Percentiles rank a stretch among this genome's conserved stretches.
phyloP scores from a whole-genome alignment of 2,797 vertebrate species.

The Onychomys torridus region DNA sequence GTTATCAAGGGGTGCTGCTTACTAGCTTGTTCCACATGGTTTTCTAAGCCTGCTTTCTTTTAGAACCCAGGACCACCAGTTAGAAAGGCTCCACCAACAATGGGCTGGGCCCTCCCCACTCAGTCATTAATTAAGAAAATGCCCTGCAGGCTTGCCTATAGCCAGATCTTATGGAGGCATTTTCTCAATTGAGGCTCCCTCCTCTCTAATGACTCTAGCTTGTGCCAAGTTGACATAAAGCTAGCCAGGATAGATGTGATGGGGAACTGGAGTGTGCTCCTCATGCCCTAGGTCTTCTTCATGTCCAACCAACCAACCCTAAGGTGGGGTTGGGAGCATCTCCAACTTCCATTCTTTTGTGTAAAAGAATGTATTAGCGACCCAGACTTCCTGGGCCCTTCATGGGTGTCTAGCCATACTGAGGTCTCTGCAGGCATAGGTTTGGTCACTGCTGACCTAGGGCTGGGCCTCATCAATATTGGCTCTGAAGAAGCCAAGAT shows the following conservation, averaged over 20 bases:
- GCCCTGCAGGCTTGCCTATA: not conserved
- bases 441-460: accelerated
- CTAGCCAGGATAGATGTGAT: not conserved
- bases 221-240: not conserved
- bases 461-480: not conserved
- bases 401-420: accelerated
- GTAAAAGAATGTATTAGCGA: accelerated
- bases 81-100: not conserved
- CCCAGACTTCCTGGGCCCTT: accelerated
- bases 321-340: not conserved
- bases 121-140: not conserved
- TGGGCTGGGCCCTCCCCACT: not conserved
- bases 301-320: not conserved
- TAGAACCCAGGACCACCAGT: not conserved
- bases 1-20: not conserved
- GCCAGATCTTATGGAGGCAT: not conserved
- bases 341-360: not conserved
- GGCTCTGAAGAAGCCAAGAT: not conserved
- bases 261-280: not conserved
- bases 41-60: not conserved
- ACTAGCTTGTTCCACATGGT: not conserved
- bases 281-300: not conserved
- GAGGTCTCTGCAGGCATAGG: not conserved
- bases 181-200: not conserved
- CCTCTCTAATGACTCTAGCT: not conserved